These are phyloP conservation scores for Sminthurides aquaticus DNA, from an alignment of 2,888 invertebrate genomes.

Conservation along the genomic window DNA sequence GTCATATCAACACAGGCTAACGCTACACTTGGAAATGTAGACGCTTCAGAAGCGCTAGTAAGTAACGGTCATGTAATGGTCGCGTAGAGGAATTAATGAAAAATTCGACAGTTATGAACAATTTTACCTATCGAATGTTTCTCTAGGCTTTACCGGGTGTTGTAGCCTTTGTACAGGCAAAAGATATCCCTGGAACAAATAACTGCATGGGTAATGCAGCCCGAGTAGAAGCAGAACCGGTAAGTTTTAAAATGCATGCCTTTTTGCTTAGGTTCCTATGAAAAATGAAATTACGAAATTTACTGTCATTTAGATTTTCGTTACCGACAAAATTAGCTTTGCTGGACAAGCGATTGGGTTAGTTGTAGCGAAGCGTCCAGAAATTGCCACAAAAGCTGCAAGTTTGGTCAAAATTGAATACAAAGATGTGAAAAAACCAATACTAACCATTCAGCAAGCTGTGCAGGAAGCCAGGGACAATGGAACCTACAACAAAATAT, in stretches of 20 bases:
- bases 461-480: slow-evolving; percentile 13
- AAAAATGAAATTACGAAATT: background rate
- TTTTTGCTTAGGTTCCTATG: too few species aligned
- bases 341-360: slow-evolving; percentile 48
- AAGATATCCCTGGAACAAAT: slow-evolving; percentile 64
- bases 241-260: too few species aligned
- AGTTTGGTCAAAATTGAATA: slow-evolving; percentile 45
- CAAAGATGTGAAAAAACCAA: slow-evolving; percentile 35
- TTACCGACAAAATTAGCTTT: slow-evolving; percentile 45
- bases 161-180: slow-evolving; percentile 59
- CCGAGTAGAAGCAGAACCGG: background rate
- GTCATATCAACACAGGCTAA: slow-evolving; percentile 46
- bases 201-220: slow-evolving; percentile 46
- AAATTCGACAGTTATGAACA: too few species aligned
- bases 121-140: too few species aligned
- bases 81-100: too few species aligned
- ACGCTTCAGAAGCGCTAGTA: slow-evolving; percentile 46
- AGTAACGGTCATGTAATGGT: too few species aligned
- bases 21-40: slow-evolving; percentile 46
- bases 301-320: slow-evolving; percentile 44
- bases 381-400: slow-evolving; percentile 45
- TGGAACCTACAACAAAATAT: background rate
- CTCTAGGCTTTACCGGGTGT: too few species aligned
- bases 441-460: slow-evolving; percentile 28
- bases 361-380: slow-evolving; percentile 46